A percentile compares a stretch with the other conserved stretches of the same genome.
Conservation (phyloP, 2,113 vertebrate species). For the Grus americana region DNA sequence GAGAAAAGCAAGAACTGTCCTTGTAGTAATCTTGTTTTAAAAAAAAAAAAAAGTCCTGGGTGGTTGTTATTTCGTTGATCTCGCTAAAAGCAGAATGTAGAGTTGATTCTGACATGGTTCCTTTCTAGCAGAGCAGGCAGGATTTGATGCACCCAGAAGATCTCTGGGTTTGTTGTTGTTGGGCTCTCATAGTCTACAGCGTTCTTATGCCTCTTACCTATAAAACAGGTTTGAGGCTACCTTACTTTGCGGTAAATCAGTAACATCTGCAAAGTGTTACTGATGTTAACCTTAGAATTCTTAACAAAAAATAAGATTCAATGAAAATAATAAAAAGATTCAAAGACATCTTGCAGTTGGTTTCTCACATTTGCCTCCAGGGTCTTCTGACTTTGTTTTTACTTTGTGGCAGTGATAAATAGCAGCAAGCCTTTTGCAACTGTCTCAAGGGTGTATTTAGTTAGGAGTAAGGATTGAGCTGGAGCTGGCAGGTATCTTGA, state of each 20-base stretch:
- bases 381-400: neutral
- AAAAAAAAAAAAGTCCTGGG: neutral
- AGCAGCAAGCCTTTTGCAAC: neutral
- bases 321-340: neutral
- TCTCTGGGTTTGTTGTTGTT: neutral
- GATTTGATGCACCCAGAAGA: neutral
- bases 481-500: neutral
- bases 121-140: neutral
- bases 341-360: neutral
- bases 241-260: neutral
- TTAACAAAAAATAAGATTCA: neutral
- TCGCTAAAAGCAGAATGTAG: neutral
- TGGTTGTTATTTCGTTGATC: neutral
- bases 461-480: neutral
- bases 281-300: neutral
- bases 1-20: neutral
- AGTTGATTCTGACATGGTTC: neutral
- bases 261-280: neutral
- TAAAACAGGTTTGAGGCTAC: neutral
- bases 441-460: conserved; percentile 13
- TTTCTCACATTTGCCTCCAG: neutral
- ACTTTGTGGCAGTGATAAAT: neutral
- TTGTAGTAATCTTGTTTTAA: neutral
- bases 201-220: neutral
- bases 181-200: accelerated